Evolutionary conservation across 2,797 vertebrate genomes (phyloP), one percentile per base, ranked within the genome.

Genomic region (Cottoperca gobio): DNA sequence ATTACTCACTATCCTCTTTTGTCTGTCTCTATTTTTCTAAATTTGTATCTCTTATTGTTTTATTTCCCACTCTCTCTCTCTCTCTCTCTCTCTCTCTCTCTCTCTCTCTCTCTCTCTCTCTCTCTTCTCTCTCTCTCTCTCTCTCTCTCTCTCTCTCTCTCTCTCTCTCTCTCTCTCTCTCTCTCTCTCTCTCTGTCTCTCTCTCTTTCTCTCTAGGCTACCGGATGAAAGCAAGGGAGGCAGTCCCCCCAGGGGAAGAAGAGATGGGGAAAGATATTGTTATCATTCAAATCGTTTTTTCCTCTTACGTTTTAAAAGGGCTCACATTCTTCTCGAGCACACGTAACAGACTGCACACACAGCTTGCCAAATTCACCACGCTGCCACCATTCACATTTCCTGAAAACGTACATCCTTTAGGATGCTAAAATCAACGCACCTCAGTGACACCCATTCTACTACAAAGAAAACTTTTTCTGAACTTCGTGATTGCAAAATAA

Each of bases 191-290:
- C 69, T 37, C 48, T 70, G 53, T 46, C 26, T 59, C 66, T 3
- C 62, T 66, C 39, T 63, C 55, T 70, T 66, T 67, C 52, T 33
- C 85, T 75, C 55, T 53, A 70, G 55, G 64, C 70, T 37, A 67
- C 86, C 83, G 82, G 92, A 93, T 93, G 84, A 89, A 91, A 85
- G 83, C 73, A 85, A 79, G 78, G 78, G 57, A 81, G 78, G 59
- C 57, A 74, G 86, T 53, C 72, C 80, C 85, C 86, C 59, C 46
- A 72, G 72, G 76, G 88, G 76, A 69, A 49, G 76, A 82, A 69
- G 66, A 82, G 87, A 91, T 91, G 66, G 65, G 73, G 67, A 79
- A 71, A 84, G 85, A 89, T 85, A 88, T 89, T 85, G 88, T 79
- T 79, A 90, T 91, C 82, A 50, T 61, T 73, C n/a, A 37, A 37